Evolutionary conservation across 2,113 vertebrate species (phyloP), one percentile per base, ranked within the genome.

Genomic region (Glaucomys volans): DNA sequence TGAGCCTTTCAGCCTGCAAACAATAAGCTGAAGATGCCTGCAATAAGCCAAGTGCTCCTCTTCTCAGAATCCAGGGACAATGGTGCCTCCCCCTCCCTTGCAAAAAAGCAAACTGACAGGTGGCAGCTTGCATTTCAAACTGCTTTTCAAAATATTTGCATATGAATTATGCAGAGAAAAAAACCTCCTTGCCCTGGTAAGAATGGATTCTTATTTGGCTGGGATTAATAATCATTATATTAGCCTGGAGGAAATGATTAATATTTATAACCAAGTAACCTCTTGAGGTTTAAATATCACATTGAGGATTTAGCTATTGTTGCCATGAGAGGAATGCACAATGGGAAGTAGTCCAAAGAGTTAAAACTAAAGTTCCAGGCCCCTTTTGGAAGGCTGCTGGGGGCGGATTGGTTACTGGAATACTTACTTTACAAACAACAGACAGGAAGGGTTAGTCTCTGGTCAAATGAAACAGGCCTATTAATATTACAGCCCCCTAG

Each of bases 211-310:
- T 94, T 93, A 88, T 95, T 96, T 37, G 42, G 22, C 76, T 94
- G 77, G 40, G 76, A 94, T 54, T 97, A 98, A 97, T 94, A 95
- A 97, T 91, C 85, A 95, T 82, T 79, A 69, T 62, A 85, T 95
- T 96, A 97, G 69, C 54, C 62, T 75, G 80, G 66, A 96, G 59
- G 74, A 79, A 97, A 96, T 89, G 16, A 96, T 96, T 86, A 80
- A 95, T 95, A 85, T 96, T 92, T 93, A 95, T 81, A 75, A 71
- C 44, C 75, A 96, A 69, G 76, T 91, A 94, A 90, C 66, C 81
- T 85, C 81, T 13, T 0, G 12, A 50, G 28, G 17, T 96, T 96
- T 96, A 96, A 89, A 47, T 37, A 75, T 30, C 4, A 22, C 12
- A 66, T 69, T 28, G 59, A 94, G 26, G 35, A 95, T 83, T 94